A percentile compares a stretch with the other conserved stretches of the same genome.
Conservation (phyloP, 2,797 vertebrate species). For the Sparus aurata region DNA sequence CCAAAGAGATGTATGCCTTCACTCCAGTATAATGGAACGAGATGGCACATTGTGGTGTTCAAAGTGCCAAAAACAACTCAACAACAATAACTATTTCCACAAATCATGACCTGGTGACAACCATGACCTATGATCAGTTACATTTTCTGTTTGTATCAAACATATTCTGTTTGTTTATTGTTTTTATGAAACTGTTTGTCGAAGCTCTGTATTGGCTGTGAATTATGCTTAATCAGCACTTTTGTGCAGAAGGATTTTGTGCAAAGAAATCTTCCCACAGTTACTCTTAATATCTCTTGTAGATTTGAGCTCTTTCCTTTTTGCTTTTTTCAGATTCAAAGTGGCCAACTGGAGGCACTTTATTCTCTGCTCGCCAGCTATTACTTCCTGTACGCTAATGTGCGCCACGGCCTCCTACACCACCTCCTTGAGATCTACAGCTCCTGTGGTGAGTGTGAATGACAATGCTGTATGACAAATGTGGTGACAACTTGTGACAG, state of each 20-base stretch:
- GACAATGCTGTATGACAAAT: background rate
- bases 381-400: constrained; percentile 87
- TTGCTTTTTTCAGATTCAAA: constrained; percentile 78
- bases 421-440: constrained; percentile 85
- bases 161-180: no score
- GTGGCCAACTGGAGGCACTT: constrained; percentile 76
- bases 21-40: no score
- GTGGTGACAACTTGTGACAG: background rate
- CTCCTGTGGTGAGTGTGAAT: constrained; percentile 79
- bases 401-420: constrained; percentile 83
- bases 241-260: background rate
- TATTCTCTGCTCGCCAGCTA: constrained; percentile 85
- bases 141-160: no score
- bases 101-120: no score
- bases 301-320: constrained; percentile 1
- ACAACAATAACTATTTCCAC: no score
- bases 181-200: no score
- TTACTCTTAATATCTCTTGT: background rate
- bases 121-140: no score
- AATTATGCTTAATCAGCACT: background rate
- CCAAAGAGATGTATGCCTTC: no score
- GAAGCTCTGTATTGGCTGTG: background rate
- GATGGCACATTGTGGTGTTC: no score
- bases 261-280: background rate
- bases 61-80: no score